These are phyloP conservation scores for Dicentrarchus labrax DNA, from an alignment of 2,113 vertebrate genomes.

Conservation along the genomic window DNA sequence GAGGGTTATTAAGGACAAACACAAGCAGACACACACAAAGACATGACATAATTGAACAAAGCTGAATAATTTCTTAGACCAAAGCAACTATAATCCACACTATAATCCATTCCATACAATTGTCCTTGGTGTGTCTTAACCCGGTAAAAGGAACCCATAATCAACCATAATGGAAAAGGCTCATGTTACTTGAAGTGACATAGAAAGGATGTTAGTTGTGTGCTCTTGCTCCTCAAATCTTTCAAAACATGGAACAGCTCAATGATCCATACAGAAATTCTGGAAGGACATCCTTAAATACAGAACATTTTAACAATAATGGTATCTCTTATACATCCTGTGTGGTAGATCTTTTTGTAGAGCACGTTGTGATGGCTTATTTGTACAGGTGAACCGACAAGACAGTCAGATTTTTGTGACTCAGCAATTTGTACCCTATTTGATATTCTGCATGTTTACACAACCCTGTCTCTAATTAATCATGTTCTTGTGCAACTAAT, in stretches of 20 bases:
- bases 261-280: constrained; percentile 4
- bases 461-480: constrained; percentile 40
- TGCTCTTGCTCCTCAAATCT: not conserved
- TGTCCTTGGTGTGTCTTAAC: not conserved
- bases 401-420: constrained; percentile 6
- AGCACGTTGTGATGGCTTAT: not conserved
- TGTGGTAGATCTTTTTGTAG: not conserved
- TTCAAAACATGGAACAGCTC: constrained; percentile 12
- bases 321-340: not conserved
- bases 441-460: constrained; percentile 45
- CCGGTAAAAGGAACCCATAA: not conserved
- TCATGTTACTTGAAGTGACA: not conserved
- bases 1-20: not conserved
- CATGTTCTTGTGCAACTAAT: constrained; percentile 21
- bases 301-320: not conserved
- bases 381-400: not conserved
- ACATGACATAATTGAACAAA: not conserved
- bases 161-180: constrained; percentile 20
- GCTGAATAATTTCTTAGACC: not conserved
- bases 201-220: not conserved
- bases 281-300: not conserved
- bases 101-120: not conserved
- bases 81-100: not conserved
- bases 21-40: not conserved
- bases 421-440: constrained; percentile 38